Conservation (phyloP, 2,888 invertebrate species). For the Camponotus fellah region DNA sequence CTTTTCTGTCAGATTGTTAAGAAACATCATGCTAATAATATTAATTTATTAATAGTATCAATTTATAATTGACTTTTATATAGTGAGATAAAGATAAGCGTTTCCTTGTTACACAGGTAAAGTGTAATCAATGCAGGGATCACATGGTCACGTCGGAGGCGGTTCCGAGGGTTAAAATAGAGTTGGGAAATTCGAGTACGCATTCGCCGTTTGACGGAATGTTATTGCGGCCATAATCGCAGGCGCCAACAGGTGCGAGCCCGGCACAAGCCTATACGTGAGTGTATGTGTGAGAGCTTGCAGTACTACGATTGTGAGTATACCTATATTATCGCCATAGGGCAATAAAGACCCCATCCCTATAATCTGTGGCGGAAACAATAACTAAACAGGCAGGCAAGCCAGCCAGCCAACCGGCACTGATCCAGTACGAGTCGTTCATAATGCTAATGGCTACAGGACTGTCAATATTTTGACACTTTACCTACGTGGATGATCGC, state of each 20-base stretch:
- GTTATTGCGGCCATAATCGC: constrained; percentile 86
- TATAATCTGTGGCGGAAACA: constrained; percentile 82
- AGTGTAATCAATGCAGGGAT: constrained; percentile 9
- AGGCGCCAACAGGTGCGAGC: constrained; percentile 85
- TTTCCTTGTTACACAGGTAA: not conserved
- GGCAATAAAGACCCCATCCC: constrained; percentile 82
- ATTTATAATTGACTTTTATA: not conserved
- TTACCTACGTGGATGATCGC: constrained; percentile 48
- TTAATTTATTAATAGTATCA: not conserved
- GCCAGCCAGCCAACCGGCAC: constrained; percentile 72
- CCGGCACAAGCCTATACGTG: constrained; percentile 80
- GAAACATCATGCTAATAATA: not conserved
- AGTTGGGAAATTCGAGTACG: constrained; percentile 72
- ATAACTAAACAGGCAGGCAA: constrained; percentile 78
- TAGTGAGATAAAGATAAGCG: not conserved
- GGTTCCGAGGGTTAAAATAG: constrained; percentile 64
- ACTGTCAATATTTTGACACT: constrained; percentile 78
- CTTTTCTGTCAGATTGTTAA: not conserved
- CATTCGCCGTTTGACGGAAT: constrained; percentile 84
- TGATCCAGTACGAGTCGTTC: constrained; percentile 68
- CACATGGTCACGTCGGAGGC: constrained; percentile 61
- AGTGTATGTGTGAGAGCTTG: constrained; percentile 63
- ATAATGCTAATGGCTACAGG: constrained; percentile 67
- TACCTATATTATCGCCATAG: constrained; percentile 76
- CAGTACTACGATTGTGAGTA: constrained; percentile 65